phyloP scores from a whole-genome alignment of 2,113 vertebrate species.

The Podarcis cretensis region DNA sequence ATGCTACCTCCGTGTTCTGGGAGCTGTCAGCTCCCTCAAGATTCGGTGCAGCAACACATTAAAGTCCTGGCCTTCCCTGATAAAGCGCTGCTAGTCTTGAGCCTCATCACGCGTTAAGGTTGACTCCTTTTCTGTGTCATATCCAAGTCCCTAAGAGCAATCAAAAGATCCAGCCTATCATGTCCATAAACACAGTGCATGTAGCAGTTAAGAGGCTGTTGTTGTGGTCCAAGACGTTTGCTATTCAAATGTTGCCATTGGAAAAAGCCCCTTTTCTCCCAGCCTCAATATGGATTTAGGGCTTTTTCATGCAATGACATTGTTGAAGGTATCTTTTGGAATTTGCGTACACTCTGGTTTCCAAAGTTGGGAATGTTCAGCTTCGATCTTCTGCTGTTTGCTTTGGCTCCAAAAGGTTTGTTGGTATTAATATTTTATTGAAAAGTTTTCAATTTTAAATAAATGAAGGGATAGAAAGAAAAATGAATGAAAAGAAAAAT shows the following conservation, averaged over 20 bases:
- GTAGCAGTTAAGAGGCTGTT: background rate
- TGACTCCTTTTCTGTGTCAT: background rate
- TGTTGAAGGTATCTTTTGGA: background rate
- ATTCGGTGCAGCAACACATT: background rate
- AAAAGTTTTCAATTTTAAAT: too few relatives aligned
- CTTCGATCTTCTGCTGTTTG: background rate
- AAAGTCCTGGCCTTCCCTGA: background rate
- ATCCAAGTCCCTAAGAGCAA: background rate
- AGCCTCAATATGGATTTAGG: background rate
- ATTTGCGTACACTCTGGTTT: background rate
- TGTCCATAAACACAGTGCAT: background rate
- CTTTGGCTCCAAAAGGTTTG: background rate
- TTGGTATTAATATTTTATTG: too few relatives aligned
- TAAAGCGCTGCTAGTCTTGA: background rate
- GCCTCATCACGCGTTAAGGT: background rate
- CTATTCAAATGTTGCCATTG: background rate
- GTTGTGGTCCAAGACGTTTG: background rate
- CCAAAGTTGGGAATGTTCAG: background rate
- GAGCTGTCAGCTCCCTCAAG: background rate
- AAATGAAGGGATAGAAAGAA: too few relatives aligned
- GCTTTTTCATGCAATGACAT: background rate
- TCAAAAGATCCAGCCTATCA: background rate
- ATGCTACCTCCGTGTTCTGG: background rate
- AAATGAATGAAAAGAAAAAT: too few relatives aligned
- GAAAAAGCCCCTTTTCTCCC: background rate